Conservation (phyloP, 2,888 invertebrate species). For the Lingula anatina region DNA sequence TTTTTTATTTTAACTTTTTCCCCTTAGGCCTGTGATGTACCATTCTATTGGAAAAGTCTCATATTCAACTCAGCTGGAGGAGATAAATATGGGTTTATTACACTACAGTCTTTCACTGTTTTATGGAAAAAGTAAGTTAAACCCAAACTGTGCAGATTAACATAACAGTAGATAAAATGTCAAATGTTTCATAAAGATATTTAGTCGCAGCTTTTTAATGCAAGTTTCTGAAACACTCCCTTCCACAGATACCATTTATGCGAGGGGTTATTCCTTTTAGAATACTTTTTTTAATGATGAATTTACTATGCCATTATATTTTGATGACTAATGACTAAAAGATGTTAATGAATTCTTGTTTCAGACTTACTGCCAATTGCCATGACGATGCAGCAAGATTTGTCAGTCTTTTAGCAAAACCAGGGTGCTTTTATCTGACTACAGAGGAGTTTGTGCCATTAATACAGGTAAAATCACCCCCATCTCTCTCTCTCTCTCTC, state of each 20-base stretch:
- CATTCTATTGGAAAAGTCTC: conserved; percentile 97
- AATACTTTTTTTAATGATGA: too few relatives aligned
- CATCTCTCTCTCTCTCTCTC: too few relatives aligned
- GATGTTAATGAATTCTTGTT: too few relatives aligned
- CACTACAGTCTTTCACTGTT: conserved; percentile 77
- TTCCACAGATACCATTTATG: too few relatives aligned
- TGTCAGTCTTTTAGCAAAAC: conserved; percentile 71
- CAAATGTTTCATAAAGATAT: too few relatives aligned
- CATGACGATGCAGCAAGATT: conserved; percentile 88
- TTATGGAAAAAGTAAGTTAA: conserved; percentile 85
- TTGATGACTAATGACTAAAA: too few relatives aligned
- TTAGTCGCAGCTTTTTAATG: too few relatives aligned
- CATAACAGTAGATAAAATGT: too few relatives aligned
- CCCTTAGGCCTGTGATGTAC: conserved; percentile 84
- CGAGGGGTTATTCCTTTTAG: too few relatives aligned
- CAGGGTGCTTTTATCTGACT: conserved; percentile 51
- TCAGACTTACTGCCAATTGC: conserved; percentile 72
- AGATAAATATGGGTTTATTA: conserved; percentile 66
- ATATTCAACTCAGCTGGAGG: conserved; percentile 78
- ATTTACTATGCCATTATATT: too few relatives aligned
- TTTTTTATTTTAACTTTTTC: conserved; percentile 8
- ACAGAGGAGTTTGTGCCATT: conserved; percentile 91
- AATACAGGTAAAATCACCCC: conserved; percentile 61
- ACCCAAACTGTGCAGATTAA: too few relatives aligned
- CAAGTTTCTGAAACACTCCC: too few relatives aligned